Conservation (phyloP, 2,113 vertebrate species). For the Chelonoidis abingdonii region DNA sequence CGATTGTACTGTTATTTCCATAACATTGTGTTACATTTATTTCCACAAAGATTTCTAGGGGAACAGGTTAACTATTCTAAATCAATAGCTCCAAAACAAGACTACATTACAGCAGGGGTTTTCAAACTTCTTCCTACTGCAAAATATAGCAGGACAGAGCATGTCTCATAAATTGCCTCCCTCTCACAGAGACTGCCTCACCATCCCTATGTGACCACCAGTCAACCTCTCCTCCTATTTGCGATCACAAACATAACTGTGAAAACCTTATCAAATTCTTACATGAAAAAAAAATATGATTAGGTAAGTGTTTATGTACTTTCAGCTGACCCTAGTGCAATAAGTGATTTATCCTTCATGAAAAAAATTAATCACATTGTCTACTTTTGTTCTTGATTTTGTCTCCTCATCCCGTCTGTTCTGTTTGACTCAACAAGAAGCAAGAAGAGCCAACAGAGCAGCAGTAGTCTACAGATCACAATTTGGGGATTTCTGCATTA, state of each 20-base stretch:
- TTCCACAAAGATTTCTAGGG: neutral
- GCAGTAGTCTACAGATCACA: neutral
- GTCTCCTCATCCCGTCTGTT: slow-evolving; percentile 56
- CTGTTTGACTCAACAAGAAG: slow-evolving; percentile 47
- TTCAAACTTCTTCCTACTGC: neutral
- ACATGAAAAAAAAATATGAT: slow-evolving; percentile 36
- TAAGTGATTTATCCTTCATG: slow-evolving; percentile 58
- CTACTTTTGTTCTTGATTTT: slow-evolving; percentile 56
- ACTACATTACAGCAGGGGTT: neutral
- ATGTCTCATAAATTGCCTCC: neutral
- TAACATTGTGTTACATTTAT: neutral
- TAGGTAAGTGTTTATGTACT: slow-evolving; percentile 26
- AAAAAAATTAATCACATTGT: slow-evolving; percentile 50
- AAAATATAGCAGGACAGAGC: neutral
- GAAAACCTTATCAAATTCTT: slow-evolving; percentile 33
- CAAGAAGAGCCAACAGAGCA: neutral
- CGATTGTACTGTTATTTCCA: neutral
- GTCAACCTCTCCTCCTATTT: slow-evolving; percentile 16
- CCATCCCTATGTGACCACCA: slow-evolving; percentile 9
- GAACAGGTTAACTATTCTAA: rapidly evolving
- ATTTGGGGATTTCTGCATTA: neutral
- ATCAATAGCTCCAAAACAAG: neutral
- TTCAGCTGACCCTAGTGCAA: slow-evolving; percentile 39
- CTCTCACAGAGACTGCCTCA: slow-evolving; percentile 10
- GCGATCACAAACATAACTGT: neutral